These are phyloP conservation scores for Promerops cafer DNA, from an alignment of 2,113 vertebrate genomes.

Conservation along the genomic window DNA sequence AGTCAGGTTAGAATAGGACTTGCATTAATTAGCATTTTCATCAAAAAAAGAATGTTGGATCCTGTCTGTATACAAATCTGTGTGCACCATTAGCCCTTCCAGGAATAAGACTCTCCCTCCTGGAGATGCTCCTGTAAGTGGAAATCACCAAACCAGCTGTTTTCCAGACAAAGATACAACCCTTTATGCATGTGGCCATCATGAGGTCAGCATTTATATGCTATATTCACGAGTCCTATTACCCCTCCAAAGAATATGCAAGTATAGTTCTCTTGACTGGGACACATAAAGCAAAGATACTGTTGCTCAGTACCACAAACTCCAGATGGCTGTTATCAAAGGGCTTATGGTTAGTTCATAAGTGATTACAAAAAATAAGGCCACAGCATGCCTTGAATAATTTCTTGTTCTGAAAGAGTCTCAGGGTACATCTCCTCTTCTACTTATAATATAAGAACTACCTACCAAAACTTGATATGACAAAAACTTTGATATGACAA, in stretches of 20 bases:
- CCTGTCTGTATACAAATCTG: fast-evolving
- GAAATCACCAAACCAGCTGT: not conserved
- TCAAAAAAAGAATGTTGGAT: not conserved
- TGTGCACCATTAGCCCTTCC: not conserved
- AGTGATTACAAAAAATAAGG: not conserved
- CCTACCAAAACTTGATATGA: not conserved
- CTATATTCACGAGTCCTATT: not conserved
- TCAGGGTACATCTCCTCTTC: not conserved
- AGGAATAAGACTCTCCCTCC: not conserved
- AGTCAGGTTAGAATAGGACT: not conserved
- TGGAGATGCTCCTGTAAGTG: not conserved
- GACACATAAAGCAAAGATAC: not conserved
- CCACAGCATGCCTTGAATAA: not conserved
- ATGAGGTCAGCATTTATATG: not conserved
- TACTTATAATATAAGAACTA: not conserved
- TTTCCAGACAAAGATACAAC: not conserved
- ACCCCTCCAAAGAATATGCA: not conserved
- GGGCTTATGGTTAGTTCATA: not conserved
- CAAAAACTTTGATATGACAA: not conserved
- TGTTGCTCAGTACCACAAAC: not conserved
- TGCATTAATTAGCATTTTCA: not conserved
- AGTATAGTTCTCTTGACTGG: not conserved
- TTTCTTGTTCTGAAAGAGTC: not conserved
- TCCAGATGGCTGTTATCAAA: not conserved
- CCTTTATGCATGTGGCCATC: fast-evolving